Percentiles rank a stretch among this genome's conserved stretches.
Evolutionary conservation across 2,113 vertebrate genomes (phyloP).

Genomic region (Dicentrarchus labrax): DNA sequence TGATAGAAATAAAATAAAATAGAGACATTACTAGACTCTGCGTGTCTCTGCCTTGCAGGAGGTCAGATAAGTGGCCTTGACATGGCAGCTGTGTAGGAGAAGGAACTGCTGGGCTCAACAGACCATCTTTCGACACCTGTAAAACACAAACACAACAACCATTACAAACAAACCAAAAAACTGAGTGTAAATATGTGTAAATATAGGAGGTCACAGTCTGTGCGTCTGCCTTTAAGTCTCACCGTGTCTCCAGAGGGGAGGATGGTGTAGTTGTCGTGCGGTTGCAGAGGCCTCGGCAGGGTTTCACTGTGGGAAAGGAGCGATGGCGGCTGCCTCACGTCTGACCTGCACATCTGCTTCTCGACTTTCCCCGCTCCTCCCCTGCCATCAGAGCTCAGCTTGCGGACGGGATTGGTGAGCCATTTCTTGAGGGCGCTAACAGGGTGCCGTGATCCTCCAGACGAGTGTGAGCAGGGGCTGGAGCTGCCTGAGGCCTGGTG

Average conservation of each 20-base stretch:
- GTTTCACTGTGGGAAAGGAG: constrained; percentile 62
- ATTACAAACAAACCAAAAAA: constrained; percentile 18
- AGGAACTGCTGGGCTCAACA: constrained; percentile 32
- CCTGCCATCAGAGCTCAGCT: constrained; percentile 78
- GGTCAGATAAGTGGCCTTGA: constrained; percentile 56
- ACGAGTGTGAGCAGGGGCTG: constrained; percentile 83
- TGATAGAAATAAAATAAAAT: neutral
- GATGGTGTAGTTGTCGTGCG: constrained; percentile 48
- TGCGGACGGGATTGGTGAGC: constrained; percentile 86
- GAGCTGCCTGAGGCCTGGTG: constrained; percentile 85
- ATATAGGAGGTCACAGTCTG: neutral
- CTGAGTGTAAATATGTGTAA: neutral
- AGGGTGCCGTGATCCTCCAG: constrained; percentile 80
- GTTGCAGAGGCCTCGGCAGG: constrained; percentile 69
- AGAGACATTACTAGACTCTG: constrained; percentile 58
- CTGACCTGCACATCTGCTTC: constrained; percentile 74
- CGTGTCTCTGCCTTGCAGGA: constrained; percentile 58
- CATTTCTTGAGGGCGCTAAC: constrained; percentile 87
- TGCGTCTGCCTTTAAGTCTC: constrained; percentile 29
- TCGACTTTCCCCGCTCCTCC: constrained; percentile 73
- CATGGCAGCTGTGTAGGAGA: constrained; percentile 35
- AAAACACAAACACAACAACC: constrained; percentile 23
- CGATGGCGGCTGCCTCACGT: constrained; percentile 56
- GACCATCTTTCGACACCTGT: constrained; percentile 65
- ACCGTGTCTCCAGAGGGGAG: constrained; percentile 73